Percentiles rank a stretch among this genome's conserved stretches.
Conservation (phyloP, 2,113 vertebrate species). For the Physeter macrocephalus region DNA sequence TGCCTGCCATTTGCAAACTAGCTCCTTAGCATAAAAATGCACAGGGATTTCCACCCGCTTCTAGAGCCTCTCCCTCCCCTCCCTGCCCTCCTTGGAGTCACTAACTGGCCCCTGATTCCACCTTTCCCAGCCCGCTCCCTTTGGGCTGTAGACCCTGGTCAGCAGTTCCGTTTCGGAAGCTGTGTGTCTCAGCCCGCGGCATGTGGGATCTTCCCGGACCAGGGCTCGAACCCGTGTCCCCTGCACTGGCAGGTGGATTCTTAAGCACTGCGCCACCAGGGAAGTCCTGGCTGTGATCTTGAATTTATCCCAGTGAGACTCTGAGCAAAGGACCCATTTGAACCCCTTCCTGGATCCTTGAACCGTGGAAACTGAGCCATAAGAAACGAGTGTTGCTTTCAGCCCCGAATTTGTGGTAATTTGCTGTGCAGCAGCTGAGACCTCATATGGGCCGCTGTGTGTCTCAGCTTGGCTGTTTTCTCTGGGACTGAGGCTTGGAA, state of each 20-base stretch:
- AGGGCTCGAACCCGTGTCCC: too few relatives aligned
- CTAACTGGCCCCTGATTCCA: accelerated
- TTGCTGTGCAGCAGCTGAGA: accelerated
- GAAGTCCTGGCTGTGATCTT: neutral
- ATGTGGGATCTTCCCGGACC: too few relatives aligned
- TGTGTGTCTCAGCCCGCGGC: neutral
- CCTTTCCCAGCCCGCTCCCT: neutral
- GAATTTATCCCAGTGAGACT: neutral
- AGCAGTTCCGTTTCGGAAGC: neutral
- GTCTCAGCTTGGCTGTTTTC: neutral
- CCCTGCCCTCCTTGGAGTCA: neutral
- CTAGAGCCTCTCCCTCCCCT: neutral
- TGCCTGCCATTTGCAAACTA: neutral
- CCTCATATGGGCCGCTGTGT: accelerated
- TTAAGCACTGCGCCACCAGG: too few relatives aligned
- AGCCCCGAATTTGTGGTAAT: neutral
- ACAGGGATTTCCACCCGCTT: neutral
- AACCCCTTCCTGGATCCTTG: too few relatives aligned
- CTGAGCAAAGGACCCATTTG: neutral
- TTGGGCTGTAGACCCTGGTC: neutral
- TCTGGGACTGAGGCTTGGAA: neutral
- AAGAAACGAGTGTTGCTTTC: accelerated
- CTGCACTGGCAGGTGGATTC: too few relatives aligned
- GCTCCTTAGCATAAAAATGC: neutral
- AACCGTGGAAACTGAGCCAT: accelerated